These are phyloP conservation scores for Andrena camellia DNA, from an alignment of 2,888 invertebrate species.

Conservation along the genomic window DNA sequence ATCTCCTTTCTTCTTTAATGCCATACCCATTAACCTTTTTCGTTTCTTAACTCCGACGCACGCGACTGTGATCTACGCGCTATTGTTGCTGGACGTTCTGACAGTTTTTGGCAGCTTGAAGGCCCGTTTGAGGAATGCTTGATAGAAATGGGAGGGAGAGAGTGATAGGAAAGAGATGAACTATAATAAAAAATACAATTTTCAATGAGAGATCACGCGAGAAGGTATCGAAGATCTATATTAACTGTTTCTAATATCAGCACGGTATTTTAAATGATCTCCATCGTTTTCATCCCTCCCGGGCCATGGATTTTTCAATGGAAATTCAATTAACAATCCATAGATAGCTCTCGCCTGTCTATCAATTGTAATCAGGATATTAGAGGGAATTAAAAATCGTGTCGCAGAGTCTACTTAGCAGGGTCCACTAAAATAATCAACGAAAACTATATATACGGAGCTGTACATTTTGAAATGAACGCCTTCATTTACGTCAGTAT, in stretches of 20 bases:
- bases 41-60: conserved; percentile 25
- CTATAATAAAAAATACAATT: too few species aligned
- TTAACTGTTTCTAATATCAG: not conserved
- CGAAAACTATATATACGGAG: not conserved
- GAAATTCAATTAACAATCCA: not conserved
- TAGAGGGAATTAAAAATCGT: not conserved
- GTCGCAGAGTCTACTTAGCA: not conserved
- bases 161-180: too few species aligned
- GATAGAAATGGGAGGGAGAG: too few species aligned
- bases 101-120: conserved; percentile 21
- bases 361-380: not conserved
- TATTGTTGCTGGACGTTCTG: conserved; percentile 34
- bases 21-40: conserved; percentile 49
- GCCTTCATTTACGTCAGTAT: not conserved
- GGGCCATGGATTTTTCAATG: not conserved
- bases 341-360: not conserved
- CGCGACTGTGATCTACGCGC: conserved; percentile 34
- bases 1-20: conserved; percentile 43
- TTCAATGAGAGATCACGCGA: too few species aligned
- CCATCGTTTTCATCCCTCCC: not conserved
- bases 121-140: conserved; percentile 8
- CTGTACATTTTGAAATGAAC: not conserved
- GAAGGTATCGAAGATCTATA: not conserved
- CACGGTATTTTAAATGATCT: not conserved
- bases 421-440: too few species aligned